Evolutionary conservation across 2,113 vertebrate genomes (phyloP).

Genomic region (Sus scrofa): T2T-Sscrofa CM000826.6:43520001-43520500

Average conservation of each 20-base stretch:
- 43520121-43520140: not conserved
- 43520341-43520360: not conserved
- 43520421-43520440: not conserved
- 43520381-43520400: not conserved
- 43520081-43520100: not conserved
- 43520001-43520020: no score
- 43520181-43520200: not conserved
- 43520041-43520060: not conserved
- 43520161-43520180: not conserved
- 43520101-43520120: not conserved
- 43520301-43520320: not conserved
- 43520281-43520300: not conserved
- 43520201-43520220: not conserved
- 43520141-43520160: conserved; percentile 17
- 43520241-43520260: not conserved
- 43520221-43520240: not conserved
- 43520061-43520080: not conserved
- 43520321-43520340: not conserved
- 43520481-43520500: not conserved
- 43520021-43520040: not conserved
- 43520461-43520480: conserved; percentile 62
- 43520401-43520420: not conserved
- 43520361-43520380: not conserved
- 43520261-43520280: not conserved
- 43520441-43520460: conserved; percentile 54